Conservation (phyloP, 2,888 invertebrate genomes). For the Hydroisotoma schaefferi region DNA sequence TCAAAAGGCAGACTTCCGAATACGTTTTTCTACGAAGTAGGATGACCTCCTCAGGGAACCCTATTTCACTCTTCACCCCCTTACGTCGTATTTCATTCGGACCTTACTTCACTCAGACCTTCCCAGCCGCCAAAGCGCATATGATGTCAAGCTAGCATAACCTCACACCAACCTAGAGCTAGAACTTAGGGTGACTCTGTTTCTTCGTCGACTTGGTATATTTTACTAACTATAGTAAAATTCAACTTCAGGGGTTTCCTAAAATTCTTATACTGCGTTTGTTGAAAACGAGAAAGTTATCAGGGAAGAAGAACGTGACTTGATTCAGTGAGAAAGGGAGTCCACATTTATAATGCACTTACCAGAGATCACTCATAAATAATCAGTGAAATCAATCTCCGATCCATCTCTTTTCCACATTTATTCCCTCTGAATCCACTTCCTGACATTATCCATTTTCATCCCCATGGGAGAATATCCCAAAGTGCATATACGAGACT, state of each 20-base stretch:
- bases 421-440: constrained; percentile 1
- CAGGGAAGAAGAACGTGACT: constrained; percentile 16
- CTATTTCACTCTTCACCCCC: constrained; percentile 7
- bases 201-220: too few species aligned
- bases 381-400: constrained; percentile 38
- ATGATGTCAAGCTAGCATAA: too few species aligned
- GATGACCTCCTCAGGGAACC: too few species aligned
- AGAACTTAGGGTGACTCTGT: too few species aligned
- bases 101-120: too few species aligned
- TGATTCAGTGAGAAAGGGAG: background rate
- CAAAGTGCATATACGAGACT: too few species aligned
- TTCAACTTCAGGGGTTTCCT: too few species aligned
- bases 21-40: background rate
- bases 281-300: constrained; percentile 10
- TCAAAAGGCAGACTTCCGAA: background rate
- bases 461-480: background rate
- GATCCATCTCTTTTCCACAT: constrained; percentile 20
- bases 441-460: constrained; percentile 6
- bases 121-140: too few species aligned
- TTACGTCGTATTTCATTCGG: too few species aligned
- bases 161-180: too few species aligned
- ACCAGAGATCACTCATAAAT: constrained; percentile 30
- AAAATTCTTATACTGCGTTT: too few species aligned
- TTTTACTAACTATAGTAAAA: too few species aligned
- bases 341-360: constrained; percentile 9